phyloP scores from a whole-genome alignment of 2,888 invertebrate genomes.

The Suillia variegata region DNA sequence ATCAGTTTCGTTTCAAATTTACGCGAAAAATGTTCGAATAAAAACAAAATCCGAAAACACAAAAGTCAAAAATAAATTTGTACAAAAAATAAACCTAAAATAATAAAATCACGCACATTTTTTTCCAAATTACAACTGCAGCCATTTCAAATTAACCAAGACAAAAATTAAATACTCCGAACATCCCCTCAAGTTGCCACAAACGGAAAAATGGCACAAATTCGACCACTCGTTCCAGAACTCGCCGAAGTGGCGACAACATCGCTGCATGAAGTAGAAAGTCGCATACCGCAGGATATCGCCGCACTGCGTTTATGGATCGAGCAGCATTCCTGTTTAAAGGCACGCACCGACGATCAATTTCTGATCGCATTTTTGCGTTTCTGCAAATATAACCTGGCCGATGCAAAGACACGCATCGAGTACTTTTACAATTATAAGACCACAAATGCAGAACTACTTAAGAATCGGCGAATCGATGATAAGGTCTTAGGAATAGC shows the following conservation, averaged over 20 bases:
- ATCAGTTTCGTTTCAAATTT: neutral
- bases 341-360: conserved; percentile 61
- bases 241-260: conserved; percentile 58
- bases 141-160: too few species aligned
- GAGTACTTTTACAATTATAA: conserved; percentile 66
- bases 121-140: too few species aligned
- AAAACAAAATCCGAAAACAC: neutral
- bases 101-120: neutral
- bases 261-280: conserved; percentile 62
- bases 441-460: conserved; percentile 63
- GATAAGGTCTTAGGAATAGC: conserved; percentile 47
- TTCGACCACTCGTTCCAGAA: conserved; percentile 47
- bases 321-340: conserved; percentile 62
- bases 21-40: neutral
- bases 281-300: conserved; percentile 56
- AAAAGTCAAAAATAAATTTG: neutral
- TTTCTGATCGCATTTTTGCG: conserved; percentile 64
- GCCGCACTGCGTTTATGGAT: conserved; percentile 63
- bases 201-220: conserved; percentile 39
- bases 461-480: conserved; percentile 51
- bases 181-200: too few species aligned
- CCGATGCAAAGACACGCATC: conserved; percentile 64
- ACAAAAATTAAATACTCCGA: too few species aligned
- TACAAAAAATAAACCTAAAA: neutral
- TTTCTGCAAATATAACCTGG: conserved; percentile 64